Percentiles rank a stretch among this genome's conserved stretches.
phyloP scores from a whole-genome alignment of 2,888 invertebrate genomes.

The Heliconius erato region DNA sequence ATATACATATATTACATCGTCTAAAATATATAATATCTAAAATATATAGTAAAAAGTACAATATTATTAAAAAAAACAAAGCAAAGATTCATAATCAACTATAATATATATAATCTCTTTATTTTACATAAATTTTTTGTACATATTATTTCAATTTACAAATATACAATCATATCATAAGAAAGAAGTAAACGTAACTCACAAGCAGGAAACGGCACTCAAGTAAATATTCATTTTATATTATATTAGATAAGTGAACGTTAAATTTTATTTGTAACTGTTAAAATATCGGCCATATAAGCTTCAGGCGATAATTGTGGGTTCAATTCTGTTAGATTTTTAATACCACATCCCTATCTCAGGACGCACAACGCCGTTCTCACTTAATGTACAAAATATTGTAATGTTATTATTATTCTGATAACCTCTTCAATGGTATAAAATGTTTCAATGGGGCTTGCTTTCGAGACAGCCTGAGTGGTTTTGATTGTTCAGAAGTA shows the following conservation, averaged over 20 bases:
- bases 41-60: too few relatives aligned
- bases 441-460: slow-evolving; percentile 75
- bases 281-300: slow-evolving; percentile 19
- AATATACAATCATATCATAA: neutral
- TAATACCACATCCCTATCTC: slow-evolving; percentile 62
- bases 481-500: slow-evolving; percentile 28
- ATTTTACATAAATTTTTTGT: too few relatives aligned
- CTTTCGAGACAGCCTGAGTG: slow-evolving; percentile 63
- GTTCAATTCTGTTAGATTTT: slow-evolving; percentile 55
- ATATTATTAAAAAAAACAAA: too few relatives aligned
- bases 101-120: too few relatives aligned
- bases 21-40: too few relatives aligned
- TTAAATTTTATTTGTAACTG: slow-evolving; percentile 10
- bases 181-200: neutral
- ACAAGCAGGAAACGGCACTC: neutral
- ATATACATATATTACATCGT: too few relatives aligned
- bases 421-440: slow-evolving; percentile 68
- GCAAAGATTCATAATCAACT: too few relatives aligned
- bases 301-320: slow-evolving; percentile 5
- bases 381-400: slow-evolving; percentile 83
- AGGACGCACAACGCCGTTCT: slow-evolving; percentile 67
- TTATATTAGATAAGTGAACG: neutral
- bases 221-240: neutral
- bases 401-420: slow-evolving; percentile 83
- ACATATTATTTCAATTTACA: too few relatives aligned